Percentiles rank a stretch among this genome's conserved stretches.
Conservation (phyloP, 2,888 invertebrate species). For the Pollenia labialis region DNA sequence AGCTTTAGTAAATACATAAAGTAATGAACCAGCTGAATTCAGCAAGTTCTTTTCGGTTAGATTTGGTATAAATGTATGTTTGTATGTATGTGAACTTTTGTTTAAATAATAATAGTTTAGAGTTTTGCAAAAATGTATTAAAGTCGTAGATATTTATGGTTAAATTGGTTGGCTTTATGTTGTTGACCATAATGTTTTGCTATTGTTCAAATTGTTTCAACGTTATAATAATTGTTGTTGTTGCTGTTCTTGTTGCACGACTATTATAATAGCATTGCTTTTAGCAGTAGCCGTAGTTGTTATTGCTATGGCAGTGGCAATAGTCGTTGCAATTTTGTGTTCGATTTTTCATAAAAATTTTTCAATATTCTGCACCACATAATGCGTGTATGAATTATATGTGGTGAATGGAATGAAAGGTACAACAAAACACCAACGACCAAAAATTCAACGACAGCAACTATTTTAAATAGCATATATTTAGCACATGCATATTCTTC, state of each 20-base stretch:
- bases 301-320: conserved; percentile 4
- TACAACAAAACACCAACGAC: conserved; percentile 56
- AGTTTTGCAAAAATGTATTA: conserved; percentile 30
- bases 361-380: conserved; percentile 60
- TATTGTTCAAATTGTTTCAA: conserved; percentile 62
- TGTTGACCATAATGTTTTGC: conserved; percentile 69
- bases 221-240: conserved; percentile 7
- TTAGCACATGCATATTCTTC: background rate
- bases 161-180: conserved; percentile 54
- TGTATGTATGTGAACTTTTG: background rate
- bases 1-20: too few species aligned
- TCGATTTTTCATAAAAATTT: conserved; percentile 66
- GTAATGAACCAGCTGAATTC: too few species aligned
- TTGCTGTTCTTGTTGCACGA: conserved; percentile 1
- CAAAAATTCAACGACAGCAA: conserved; percentile 45
- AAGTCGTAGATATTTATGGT: conserved; percentile 44
- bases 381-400: conserved; percentile 61
- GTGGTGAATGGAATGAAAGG: conserved; percentile 69
- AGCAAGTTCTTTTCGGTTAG: background rate
- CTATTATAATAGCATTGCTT: background rate
- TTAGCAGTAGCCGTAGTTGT: conserved; percentile 15
- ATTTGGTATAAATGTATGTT: background rate
- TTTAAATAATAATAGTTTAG: conserved; percentile 15
- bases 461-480: background rate
- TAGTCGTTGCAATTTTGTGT: conserved; percentile 31